phyloP scores from a whole-genome alignment of 2,888 invertebrate genomes.

The Spatulosminthurus flaviceps region DNA sequence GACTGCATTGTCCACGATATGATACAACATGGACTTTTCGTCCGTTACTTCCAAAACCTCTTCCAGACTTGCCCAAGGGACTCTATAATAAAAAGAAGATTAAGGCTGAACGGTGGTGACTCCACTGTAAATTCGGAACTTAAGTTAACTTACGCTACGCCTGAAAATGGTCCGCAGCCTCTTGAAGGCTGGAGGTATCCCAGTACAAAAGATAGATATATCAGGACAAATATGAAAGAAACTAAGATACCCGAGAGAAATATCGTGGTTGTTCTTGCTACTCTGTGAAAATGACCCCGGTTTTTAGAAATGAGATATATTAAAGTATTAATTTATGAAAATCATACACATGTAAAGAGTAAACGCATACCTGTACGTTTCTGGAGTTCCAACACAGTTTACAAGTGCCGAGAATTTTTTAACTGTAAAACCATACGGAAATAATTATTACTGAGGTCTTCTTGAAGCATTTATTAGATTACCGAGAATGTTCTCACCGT shows the following conservation, averaged over 20 bases:
- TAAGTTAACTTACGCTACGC: too few species aligned
- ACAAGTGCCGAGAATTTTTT: neutral
- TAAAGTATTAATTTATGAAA: too few species aligned
- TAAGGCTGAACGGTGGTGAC: too few species aligned
- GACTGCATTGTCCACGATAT: neutral
- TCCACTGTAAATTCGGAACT: too few species aligned
- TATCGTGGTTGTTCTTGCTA: conserved; percentile 13
- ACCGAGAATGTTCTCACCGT: neutral
- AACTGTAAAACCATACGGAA: neutral
- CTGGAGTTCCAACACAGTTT: neutral
- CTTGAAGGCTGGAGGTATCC: neutral
- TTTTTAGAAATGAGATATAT: too few species aligned
- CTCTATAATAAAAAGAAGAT: too few species aligned
- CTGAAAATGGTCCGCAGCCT: conserved; percentile 12
- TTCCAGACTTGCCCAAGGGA: too few species aligned
- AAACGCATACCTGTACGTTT: neutral
- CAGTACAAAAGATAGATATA: neutral
- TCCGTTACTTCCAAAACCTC: too few species aligned
- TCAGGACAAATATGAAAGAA: neutral
- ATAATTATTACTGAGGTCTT: neutral
- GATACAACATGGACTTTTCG: too few species aligned
- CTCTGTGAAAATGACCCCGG: neutral
- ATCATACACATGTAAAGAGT: neutral
- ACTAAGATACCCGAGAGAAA: neutral
- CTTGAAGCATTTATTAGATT: neutral